Evolutionary conservation across 1,140 invertebrate genomes (phyloP).

Genomic region (Doryteuthis pealeii): DNA sequence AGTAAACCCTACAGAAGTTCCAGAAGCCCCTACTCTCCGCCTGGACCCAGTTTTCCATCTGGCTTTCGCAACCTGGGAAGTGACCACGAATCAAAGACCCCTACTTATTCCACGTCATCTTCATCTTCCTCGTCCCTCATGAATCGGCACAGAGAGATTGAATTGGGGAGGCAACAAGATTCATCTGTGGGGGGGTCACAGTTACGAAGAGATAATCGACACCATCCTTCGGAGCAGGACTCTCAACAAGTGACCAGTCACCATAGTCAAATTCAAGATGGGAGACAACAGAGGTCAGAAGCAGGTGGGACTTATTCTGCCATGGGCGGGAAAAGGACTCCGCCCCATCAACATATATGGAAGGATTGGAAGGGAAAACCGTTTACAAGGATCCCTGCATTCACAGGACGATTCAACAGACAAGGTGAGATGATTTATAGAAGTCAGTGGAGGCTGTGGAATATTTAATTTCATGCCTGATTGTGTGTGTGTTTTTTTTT

Average conservation of each 20-base stretch:
- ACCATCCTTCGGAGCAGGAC: background rate
- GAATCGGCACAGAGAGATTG: constrained; percentile 20
- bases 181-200: background rate
- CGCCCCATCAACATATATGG: too few species aligned
- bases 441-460: too few species aligned
- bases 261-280: too few species aligned
- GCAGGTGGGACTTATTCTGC: too few species aligned
- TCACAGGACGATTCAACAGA: too few species aligned
- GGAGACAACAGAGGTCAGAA: too few species aligned
- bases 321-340: too few species aligned
- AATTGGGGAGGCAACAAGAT: background rate
- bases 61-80: constrained; percentile 12
- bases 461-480: too few species aligned
- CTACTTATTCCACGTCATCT: constrained; percentile 18
- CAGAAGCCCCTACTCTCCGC: constrained; percentile 24
- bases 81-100: constrained; percentile 18
- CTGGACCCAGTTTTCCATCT: constrained; percentile 23
- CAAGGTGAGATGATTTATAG: too few species aligned
- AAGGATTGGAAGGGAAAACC: too few species aligned
- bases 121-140: constrained; percentile 26
- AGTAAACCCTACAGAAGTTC: background rate
- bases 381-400: too few species aligned
- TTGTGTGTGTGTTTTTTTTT: too few species aligned
- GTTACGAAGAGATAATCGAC: background rate
- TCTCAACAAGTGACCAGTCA: background rate